Conservation (phyloP, 2,797 vertebrate genomes). For the Orientallactaga sibirica region DNA sequence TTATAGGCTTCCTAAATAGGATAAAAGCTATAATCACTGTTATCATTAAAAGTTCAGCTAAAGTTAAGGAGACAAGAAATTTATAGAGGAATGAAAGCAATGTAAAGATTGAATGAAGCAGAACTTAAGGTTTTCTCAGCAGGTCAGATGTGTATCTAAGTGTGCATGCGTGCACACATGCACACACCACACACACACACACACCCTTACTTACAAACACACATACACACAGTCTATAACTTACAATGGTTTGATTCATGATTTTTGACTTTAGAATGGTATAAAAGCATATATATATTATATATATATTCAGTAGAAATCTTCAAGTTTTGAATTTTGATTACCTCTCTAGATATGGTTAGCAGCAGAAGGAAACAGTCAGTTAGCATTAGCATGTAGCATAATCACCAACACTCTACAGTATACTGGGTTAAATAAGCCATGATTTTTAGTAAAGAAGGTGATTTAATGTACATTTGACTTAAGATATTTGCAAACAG, state of each 20-base stretch:
- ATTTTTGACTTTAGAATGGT: neutral
- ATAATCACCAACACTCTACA: neutral
- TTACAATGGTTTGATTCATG: neutral
- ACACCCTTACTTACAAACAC: neutral
- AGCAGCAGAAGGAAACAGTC: neutral
- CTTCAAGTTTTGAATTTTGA: neutral
- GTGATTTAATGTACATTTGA: neutral
- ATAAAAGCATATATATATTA: too few species aligned
- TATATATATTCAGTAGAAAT: neutral
- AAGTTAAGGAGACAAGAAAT: conserved; percentile 24
- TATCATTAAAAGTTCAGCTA: neutral
- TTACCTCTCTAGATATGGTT: neutral
- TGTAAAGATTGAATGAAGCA: neutral
- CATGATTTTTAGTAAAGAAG: too few species aligned
- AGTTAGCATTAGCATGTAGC: neutral
- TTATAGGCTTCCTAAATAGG: neutral
- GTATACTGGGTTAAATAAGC: too few species aligned
- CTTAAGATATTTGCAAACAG: neutral
- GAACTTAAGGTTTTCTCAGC: neutral
- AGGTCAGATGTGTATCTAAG: neutral
- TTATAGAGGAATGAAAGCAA: neutral
- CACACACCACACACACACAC: too few species aligned
- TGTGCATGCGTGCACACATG: too few species aligned
- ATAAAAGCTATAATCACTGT: neutral
- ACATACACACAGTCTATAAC: neutral